Evolutionary conservation across 2,113 vertebrate genomes (phyloP), one percentile per base, ranked within the genome.

Genomic region (Leiothrix lutea): DNA sequence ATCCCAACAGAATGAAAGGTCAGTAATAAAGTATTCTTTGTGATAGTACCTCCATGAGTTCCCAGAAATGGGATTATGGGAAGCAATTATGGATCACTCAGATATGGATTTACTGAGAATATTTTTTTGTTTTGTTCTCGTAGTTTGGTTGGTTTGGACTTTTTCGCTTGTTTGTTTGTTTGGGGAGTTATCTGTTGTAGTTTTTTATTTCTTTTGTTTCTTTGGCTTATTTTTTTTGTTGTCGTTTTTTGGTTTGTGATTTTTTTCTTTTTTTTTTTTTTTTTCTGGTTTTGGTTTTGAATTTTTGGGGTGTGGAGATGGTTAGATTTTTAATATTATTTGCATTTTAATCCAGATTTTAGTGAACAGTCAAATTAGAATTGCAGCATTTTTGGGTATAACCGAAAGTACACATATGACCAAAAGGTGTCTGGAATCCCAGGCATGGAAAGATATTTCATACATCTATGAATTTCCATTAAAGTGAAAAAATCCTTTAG

Each of bases 221-320:
- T 53, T 31, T 50, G 16, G 7, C 15, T 33, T 29, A 12, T 67
- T 33, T 62, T 26, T 40, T 62, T 28, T 14, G 18, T 14, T 6
- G 4, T 36, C 26, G 3, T 4, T 9, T 40, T 44, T 22, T 26
- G 5, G 9, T 28, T 69, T 69, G 25, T 36, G 44, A 9, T 35
- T 33, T 13, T 33, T 54, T 26, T 23, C 3, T 17, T 48, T n/a
- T 25, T 47, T 25, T 15, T 17, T 48, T n/a, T 25, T 47, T 25
- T 15, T 23, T 13, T 28, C 20, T 24, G 15, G 2, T 44, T 53
- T 42, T 36, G 17, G 6, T 9, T 62, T 42, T 62, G 19, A 11
- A 8, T 69, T 48, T 48, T 26, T 8, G 7, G 6, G 4, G 3
- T 61, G 12, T 48, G 14, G 8, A 1, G 5, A 1, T 15, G 18